phyloP scores from a whole-genome alignment of 2,797 vertebrate species.

The Bradypodion ventrale region DNA sequence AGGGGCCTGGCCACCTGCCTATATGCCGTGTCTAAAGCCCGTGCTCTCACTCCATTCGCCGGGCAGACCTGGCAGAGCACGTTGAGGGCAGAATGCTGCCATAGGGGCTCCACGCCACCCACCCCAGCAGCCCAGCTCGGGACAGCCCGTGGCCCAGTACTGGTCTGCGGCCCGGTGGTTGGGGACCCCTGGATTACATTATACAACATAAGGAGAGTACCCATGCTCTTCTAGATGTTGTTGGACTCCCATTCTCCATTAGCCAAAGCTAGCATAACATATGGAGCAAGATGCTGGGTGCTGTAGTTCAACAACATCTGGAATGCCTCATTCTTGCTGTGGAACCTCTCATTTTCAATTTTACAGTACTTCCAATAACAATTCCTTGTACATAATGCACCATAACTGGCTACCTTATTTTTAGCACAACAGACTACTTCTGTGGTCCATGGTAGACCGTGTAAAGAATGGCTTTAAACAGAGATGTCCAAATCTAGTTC shows the following conservation, averaged over 20 bases:
- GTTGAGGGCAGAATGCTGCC: too few relatives aligned
- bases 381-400: background rate
- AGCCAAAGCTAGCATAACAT: background rate
- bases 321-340: background rate
- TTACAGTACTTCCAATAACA: too few relatives aligned
- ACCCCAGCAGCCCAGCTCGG: too few relatives aligned
- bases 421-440: background rate
- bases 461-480: background rate
- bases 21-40: too few relatives aligned
- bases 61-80: too few relatives aligned
- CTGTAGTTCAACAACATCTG: background rate
- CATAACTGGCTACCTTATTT: background rate
- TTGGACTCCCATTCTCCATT: background rate
- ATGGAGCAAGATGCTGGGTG: background rate
- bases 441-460: background rate
- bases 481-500: background rate
- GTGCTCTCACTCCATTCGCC: too few relatives aligned
- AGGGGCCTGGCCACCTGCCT: too few relatives aligned
- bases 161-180: too few relatives aligned
- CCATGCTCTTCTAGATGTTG: background rate
- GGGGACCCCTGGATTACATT: too few relatives aligned
- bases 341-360: background rate
- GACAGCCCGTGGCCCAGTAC: too few relatives aligned
- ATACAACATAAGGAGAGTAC: too few relatives aligned
- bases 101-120: too few relatives aligned